A percentile compares a stretch with the other conserved stretches of the same genome.
These are phyloP conservation scores for Marisa cornuarietis DNA, from an alignment of 1,140 invertebrate genomes.

Conservation along the genomic window DNA sequence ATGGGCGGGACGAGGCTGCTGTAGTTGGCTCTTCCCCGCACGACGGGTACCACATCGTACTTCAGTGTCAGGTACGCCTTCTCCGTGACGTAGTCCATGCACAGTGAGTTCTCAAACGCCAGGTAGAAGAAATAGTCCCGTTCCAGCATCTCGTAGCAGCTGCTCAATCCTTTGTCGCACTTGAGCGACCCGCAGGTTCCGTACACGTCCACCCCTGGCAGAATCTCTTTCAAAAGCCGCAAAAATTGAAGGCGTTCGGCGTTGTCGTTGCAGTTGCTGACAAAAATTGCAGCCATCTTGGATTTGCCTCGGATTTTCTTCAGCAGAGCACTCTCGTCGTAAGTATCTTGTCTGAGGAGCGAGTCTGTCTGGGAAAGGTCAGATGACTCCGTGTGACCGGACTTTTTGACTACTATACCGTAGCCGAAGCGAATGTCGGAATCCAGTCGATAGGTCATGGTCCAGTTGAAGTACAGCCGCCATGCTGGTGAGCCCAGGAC, in stretches of 20 bases:
- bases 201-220: conserved; percentile 13
- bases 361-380: no score
- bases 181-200: conserved; percentile 1
- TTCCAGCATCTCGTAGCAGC: neutral
- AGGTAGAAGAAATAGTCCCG: conserved; percentile 23
- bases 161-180: neutral
- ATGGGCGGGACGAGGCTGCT: neutral
- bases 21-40: conserved; percentile 23
- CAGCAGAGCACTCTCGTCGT: neutral
- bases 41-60: conserved; percentile 13
- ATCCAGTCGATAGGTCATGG: conserved; percentile 77
- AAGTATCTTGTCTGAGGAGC: neutral
- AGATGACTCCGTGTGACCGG: no score
- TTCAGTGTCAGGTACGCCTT: conserved; percentile 7
- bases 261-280: conserved; percentile 1
- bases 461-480: conserved; percentile 74
- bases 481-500: conserved; percentile 1
- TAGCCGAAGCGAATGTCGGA: conserved; percentile 56
- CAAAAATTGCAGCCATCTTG: conserved; percentile 6
- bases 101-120: conserved; percentile 24
- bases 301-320: neutral
- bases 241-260: neutral
- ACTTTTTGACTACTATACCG: conserved; percentile 7
- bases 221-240: neutral
- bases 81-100: conserved; percentile 25